phyloP scores from a whole-genome alignment of 2,113 vertebrate genomes.

The Nymphicus hollandicus region DNA sequence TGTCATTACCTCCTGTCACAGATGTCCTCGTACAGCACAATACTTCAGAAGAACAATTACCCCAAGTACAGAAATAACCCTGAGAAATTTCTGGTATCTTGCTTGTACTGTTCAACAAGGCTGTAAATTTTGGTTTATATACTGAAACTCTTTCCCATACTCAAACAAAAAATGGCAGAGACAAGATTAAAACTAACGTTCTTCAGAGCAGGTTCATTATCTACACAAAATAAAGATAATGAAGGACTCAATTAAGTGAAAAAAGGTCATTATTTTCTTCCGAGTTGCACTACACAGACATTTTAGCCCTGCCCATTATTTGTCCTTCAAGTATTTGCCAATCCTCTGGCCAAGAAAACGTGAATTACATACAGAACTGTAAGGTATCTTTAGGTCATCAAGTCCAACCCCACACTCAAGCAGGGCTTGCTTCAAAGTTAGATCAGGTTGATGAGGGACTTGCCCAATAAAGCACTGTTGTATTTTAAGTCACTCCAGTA shows the following conservation, averaged over 20 bases:
- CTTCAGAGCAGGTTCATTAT: not conserved
- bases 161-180: not conserved
- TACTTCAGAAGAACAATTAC: not conserved
- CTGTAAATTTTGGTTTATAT: not conserved
- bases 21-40: not conserved
- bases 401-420: not conserved
- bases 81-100: not conserved
- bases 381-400: not conserved
- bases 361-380: not conserved
- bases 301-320: not conserved
- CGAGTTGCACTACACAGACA: not conserved
- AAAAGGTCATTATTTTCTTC: not conserved
- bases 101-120: not conserved
- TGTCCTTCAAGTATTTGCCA: not conserved
- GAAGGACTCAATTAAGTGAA: not conserved
- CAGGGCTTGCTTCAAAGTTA: not conserved
- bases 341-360: not conserved
- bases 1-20: not conserved
- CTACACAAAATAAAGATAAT: not conserved
- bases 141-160: not conserved
- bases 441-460: not conserved
- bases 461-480: not conserved
- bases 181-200: not conserved
- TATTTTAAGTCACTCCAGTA: not conserved
- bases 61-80: not conserved